phyloP scores from a whole-genome alignment of 2,113 vertebrate genomes.

The Athene noctua region DNA sequence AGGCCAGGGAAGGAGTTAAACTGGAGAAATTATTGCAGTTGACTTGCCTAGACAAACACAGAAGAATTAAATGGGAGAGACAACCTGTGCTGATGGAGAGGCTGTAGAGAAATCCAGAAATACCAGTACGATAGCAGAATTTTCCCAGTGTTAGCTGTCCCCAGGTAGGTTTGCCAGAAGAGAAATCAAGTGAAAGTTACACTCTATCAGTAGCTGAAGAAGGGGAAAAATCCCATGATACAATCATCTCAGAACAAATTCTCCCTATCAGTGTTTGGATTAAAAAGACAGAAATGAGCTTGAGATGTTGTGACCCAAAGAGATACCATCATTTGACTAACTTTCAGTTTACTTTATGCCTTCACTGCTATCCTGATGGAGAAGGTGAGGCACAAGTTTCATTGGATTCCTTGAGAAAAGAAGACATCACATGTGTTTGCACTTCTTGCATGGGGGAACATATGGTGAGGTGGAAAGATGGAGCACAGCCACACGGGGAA shows the following conservation, averaged over 20 bases:
- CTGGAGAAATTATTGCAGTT: background rate
- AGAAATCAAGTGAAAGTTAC: background rate
- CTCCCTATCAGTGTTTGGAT: background rate
- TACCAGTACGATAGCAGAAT: background rate
- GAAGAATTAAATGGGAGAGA: background rate
- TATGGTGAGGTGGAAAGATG: background rate
- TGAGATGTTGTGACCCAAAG: background rate
- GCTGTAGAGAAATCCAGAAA: slow-evolving; percentile 20
- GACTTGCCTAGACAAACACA: background rate
- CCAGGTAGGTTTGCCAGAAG: background rate
- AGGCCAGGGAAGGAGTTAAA: background rate
- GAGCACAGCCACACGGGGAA: background rate
- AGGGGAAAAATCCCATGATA: background rate
- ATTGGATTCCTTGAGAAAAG: background rate
- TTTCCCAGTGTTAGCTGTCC: background rate
- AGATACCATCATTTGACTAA: background rate
- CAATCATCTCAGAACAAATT: background rate
- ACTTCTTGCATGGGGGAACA: background rate
- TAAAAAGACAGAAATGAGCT: background rate
- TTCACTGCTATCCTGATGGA: background rate
- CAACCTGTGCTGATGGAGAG: background rate
- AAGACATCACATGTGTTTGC: background rate
- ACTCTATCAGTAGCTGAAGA: background rate
- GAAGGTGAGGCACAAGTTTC: background rate
- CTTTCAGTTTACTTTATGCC: background rate